Conservation (phyloP, 2,113 vertebrate genomes). For the Eudyptes chrysolophus region DNA sequence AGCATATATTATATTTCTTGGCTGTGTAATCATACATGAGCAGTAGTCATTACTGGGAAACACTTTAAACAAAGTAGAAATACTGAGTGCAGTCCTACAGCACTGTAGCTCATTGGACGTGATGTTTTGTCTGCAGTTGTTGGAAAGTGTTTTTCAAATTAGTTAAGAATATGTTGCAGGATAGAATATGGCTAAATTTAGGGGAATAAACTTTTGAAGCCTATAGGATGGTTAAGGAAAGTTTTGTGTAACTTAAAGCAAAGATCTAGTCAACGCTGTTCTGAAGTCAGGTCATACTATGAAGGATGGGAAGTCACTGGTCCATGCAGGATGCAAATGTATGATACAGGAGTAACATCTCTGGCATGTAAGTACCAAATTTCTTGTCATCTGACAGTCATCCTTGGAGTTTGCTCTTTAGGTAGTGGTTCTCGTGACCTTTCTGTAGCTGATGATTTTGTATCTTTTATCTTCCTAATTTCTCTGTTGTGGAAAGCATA, state of each 20-base stretch:
- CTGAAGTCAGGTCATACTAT: not conserved
- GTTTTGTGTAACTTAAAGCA: not conserved
- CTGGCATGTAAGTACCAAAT: not conserved
- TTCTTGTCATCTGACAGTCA: not conserved
- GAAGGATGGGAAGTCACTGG: not conserved
- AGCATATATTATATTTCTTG: not conserved
- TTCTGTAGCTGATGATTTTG: not conserved
- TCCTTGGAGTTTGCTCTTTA: not conserved
- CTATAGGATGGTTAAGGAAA: not conserved
- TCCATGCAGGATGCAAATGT: not conserved
- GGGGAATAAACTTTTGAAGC: not conserved
- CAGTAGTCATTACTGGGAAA: not conserved
- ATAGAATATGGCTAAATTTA: not conserved
- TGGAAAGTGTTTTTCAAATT: not conserved
- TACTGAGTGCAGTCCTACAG: not conserved
- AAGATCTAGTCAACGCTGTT: fast-evolving
- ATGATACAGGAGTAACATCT: not conserved
- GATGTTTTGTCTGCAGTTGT: not conserved
- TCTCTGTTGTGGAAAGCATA: not conserved
- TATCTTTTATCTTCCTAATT: not conserved
- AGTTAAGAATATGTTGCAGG: not conserved
- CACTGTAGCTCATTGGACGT: not conserved
- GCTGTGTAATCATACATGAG: not conserved
- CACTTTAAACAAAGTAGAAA: not conserved
- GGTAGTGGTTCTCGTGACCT: not conserved